Percentiles rank a stretch among this genome's conserved stretches.
Conservation (phyloP, 2,113 vertebrate genomes). For the Spermophilus dauricus region DNA sequence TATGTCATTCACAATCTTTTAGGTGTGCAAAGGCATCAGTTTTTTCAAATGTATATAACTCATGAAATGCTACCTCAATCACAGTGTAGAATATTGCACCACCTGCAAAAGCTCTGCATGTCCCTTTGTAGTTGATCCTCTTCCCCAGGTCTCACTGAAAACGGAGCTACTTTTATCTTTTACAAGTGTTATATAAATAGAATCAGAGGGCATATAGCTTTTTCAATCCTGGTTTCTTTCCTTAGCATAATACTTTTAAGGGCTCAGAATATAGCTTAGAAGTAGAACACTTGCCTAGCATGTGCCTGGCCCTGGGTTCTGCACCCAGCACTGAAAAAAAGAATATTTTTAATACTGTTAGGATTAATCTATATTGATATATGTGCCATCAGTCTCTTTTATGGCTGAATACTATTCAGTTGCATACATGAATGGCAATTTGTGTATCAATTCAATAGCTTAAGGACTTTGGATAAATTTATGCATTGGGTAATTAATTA, state of each 20-base stretch:
- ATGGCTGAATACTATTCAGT: neutral
- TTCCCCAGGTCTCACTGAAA: neutral
- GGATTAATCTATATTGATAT: neutral
- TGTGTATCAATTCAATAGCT: neutral
- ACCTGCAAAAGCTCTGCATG: neutral
- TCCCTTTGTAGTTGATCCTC: neutral
- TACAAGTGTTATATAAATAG: neutral
- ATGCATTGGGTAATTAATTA: neutral
- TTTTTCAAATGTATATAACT: neutral
- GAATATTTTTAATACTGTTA: neutral
- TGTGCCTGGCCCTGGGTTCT: too few relatives aligned
- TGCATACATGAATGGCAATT: neutral
- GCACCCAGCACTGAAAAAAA: too few relatives aligned
- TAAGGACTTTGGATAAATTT: neutral
- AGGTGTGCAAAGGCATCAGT: neutral
- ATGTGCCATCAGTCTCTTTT: neutral
- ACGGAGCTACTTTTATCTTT: neutral
- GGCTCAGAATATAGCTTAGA: too few relatives aligned
- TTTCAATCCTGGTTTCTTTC: neutral
- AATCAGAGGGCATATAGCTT: neutral
- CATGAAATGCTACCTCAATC: neutral
- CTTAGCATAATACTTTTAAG: neutral
- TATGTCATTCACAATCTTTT: neutral
- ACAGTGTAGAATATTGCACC: too few relatives aligned
- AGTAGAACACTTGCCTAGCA: too few relatives aligned